Evolutionary conservation across 2,113 vertebrate species (phyloP).

Genomic region (Oryzias javanicus): DNA sequence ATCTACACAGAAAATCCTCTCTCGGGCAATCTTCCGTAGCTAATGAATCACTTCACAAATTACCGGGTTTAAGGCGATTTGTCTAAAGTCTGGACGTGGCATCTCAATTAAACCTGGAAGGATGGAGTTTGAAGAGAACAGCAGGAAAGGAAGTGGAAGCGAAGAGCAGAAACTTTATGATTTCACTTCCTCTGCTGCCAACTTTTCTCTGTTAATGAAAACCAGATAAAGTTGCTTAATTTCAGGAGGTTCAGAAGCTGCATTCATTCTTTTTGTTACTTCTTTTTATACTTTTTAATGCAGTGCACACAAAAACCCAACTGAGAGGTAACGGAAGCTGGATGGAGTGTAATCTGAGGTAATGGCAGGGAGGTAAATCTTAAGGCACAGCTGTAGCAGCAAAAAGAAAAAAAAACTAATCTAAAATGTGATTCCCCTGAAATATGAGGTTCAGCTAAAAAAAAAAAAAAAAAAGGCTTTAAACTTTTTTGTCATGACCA

Average conservation of each 20-base stretch:
- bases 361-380: constrained; percentile 34
- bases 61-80: constrained; percentile 39
- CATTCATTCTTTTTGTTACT: constrained; percentile 30
- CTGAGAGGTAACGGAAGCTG: constrained; percentile 32
- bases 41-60: constrained; percentile 54
- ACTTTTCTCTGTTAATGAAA: constrained; percentile 58
- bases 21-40: constrained; percentile 43
- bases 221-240: constrained; percentile 53
- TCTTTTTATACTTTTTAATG: constrained; percentile 9
- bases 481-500: too few species aligned
- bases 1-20: constrained; percentile 36
- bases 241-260: constrained; percentile 40
- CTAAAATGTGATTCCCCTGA: constrained; percentile 16
- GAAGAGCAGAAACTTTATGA: constrained; percentile 66
- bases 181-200: constrained; percentile 61
- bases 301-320: constrained; percentile 39
- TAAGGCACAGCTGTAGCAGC: constrained; percentile 43
- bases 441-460: neutral
- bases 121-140: constrained; percentile 3
- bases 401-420: constrained; percentile 13
- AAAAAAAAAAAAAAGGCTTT: too few species aligned
- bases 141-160: constrained; percentile 35
- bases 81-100: constrained; percentile 38
- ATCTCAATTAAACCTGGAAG: constrained; percentile 33
- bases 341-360: constrained; percentile 23